Conservation (phyloP, 2,888 invertebrate genomes). For the Nebria brevicollis region DNA sequence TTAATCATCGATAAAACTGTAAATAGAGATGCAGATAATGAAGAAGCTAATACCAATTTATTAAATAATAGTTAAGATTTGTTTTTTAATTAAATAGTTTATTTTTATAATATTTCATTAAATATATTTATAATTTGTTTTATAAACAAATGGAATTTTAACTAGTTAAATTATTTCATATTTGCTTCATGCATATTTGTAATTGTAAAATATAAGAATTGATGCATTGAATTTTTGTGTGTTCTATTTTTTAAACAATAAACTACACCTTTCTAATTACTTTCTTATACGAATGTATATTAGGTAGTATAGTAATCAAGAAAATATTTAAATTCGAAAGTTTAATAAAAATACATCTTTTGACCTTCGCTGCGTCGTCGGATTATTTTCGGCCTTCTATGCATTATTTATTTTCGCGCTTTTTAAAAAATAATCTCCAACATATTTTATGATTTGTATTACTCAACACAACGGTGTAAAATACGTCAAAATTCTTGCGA, state of each 20-base stretch:
- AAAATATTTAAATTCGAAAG: too few species aligned
- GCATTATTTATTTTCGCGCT: too few species aligned
- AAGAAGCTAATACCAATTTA: background rate
- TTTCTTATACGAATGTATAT: too few species aligned
- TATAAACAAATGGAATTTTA: background rate
- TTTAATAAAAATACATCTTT: too few species aligned
- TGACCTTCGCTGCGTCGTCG: too few species aligned
- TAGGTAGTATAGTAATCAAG: too few species aligned
- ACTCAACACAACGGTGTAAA: too few species aligned
- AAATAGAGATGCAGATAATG: background rate
- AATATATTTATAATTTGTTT: background rate
- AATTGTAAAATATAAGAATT: background rate
- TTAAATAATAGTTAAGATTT: background rate
- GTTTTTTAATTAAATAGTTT: background rate
- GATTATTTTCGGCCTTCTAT: too few species aligned
- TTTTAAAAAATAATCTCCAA: too few species aligned
- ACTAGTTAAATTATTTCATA: background rate
- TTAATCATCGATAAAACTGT: background rate
- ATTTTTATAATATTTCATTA: too few species aligned
- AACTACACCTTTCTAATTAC: too few species aligned
- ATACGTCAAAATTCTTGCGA: constrained; percentile 7
- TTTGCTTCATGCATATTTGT: background rate
- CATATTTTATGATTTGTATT: too few species aligned
- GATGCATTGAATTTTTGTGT: background rate
- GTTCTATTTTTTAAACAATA: background rate